phyloP scores from a whole-genome alignment of 2,888 invertebrate species.

The Protodeltote pygarga region DNA sequence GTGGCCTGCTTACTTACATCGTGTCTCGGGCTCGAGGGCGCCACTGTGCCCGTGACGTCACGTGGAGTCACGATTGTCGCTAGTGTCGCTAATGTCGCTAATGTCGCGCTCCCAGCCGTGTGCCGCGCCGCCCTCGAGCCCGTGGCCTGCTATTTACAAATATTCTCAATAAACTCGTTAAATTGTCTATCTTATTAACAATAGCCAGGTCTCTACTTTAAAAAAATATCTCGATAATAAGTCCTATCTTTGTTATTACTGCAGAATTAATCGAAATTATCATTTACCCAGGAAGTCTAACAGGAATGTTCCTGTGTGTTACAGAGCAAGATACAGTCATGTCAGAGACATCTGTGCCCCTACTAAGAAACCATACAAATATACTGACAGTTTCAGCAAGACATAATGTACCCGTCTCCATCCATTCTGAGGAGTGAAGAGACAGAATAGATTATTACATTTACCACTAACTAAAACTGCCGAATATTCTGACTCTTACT shows the following conservation, averaged over 20 bases:
- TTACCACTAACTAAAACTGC: no score
- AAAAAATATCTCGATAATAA: slow-evolving; percentile 21
- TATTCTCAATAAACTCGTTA: slow-evolving; percentile 26
- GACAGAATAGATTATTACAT: no score
- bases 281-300: slow-evolving; percentile 6
- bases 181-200: slow-evolving; percentile 13
- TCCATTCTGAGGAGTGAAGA: no score
- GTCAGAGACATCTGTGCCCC: no score
- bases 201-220: slow-evolving; percentile 20
- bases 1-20: slow-evolving; percentile 34
- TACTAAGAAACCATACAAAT: no score
- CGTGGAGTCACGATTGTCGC: no score
- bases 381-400: no score
- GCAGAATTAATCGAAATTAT: slow-evolving; percentile 14
- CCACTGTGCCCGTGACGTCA: neutral
- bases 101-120: no score
- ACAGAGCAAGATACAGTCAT: slow-evolving; percentile 23
- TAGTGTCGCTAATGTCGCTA: no score
- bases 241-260: slow-evolving; percentile 10
- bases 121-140: slow-evolving; percentile 20
- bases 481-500: no score
- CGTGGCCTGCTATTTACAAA: slow-evolving; percentile 34
- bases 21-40: slow-evolving; percentile 19
- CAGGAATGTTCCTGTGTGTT: slow-evolving; percentile 35
- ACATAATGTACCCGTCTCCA: no score